phyloP scores from a whole-genome alignment of 2,888 invertebrate genomes.

The Coremacera marginata region DNA sequence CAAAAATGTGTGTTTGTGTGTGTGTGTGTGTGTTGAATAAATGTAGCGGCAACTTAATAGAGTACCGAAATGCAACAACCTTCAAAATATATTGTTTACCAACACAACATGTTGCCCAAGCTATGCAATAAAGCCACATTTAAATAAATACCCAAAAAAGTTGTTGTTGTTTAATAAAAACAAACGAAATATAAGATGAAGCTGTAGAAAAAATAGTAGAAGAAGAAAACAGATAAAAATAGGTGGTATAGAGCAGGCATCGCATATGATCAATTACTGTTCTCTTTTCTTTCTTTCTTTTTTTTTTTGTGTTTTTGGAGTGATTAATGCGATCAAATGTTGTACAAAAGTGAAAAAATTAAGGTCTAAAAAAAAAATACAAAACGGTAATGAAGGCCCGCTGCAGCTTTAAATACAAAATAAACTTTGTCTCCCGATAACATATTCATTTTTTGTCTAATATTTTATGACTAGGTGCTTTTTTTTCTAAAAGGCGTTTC shows the following conservation, averaged over 20 bases:
- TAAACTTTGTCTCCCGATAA: no score
- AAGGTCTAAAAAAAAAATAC: not conserved
- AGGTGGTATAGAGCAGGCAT: not conserved
- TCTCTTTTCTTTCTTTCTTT: slow-evolving; percentile 15
- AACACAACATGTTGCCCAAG: not conserved
- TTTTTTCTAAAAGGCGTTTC: no score
- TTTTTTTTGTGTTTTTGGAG: no score
- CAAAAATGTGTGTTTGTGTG: not conserved
- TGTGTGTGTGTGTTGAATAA: not conserved
- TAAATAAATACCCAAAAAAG: not conserved
- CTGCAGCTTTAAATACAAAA: not conserved
- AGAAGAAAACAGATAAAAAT: not conserved
- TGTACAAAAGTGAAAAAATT: not conserved
- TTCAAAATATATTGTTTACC: slow-evolving; percentile 11
- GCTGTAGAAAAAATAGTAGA: not conserved
- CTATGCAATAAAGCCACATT: not conserved
- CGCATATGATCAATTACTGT: slow-evolving; percentile 28
- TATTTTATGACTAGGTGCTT: no score
- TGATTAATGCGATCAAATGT: slow-evolving; percentile 26
- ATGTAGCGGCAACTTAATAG: not conserved
- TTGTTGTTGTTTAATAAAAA: not conserved
- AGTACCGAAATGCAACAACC: not conserved
- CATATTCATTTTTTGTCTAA: not conserved
- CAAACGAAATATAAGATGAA: not conserved
- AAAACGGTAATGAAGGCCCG: slow-evolving; percentile 2